A percentile compares a stretch with the other conserved stretches of the same genome.
Evolutionary conservation across 2,888 invertebrate genomes (phyloP).

Genomic region (Brachyptera risi): DNA sequence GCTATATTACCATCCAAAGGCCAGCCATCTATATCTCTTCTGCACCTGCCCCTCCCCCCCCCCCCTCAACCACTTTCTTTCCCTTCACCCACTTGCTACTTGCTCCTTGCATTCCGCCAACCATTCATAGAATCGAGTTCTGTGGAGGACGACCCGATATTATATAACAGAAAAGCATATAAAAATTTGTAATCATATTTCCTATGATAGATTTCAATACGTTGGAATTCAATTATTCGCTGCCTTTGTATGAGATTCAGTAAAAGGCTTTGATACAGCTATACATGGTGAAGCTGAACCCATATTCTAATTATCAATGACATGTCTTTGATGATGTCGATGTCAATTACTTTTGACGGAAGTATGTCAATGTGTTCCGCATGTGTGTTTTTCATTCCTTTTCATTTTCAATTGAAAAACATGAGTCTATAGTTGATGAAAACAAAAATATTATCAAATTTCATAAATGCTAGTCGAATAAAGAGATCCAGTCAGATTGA

Average conservation of each 20-base stretch:
- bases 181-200: slow-evolving; percentile 10
- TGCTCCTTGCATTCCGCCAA: neutral
- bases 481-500: no score
- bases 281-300: neutral
- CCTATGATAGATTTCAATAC: slow-evolving; percentile 12
- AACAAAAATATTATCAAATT: no score
- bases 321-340: neutral
- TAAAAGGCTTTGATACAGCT: slow-evolving; percentile 9
- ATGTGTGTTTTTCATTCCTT: neutral
- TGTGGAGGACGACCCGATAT: no score
- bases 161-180: neutral
- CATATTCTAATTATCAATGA: slow-evolving; percentile 6
- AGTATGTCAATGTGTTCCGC: neutral
- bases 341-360: neutral
- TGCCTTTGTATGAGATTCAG: neutral
- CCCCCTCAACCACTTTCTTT: neutral
- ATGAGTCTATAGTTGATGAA: neutral
- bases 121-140: neutral
- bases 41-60: no score
- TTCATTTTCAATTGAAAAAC: neutral
- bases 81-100: neutral
- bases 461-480: no score
- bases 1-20: no score
- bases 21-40: no score
- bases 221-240: slow-evolving; percentile 5